Evolutionary conservation across 2,888 invertebrate genomes (phyloP).

Genomic region (Notocelia uddmanniana): DNA sequence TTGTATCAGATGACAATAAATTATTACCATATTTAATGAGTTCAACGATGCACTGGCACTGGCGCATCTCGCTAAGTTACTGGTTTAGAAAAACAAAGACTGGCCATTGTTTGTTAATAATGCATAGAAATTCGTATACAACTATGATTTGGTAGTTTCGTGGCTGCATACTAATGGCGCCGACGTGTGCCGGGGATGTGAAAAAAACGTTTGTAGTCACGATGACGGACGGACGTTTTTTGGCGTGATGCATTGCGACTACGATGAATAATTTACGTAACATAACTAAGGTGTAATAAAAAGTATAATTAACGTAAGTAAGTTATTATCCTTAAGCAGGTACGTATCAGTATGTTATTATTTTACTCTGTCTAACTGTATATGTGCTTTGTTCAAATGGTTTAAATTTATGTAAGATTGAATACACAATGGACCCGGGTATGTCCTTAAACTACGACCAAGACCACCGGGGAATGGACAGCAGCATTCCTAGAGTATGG

Average conservation of each 20-base stretch:
- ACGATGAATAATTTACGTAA: constrained; percentile 23
- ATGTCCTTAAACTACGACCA: too few species aligned
- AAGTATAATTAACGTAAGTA: neutral
- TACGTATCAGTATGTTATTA: neutral
- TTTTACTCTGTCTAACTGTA: neutral
- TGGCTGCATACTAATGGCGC: constrained; percentile 37
- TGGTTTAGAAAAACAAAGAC: constrained; percentile 55
- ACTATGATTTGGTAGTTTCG: constrained; percentile 44
- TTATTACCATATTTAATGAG: constrained; percentile 62
- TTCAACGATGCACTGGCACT: constrained; percentile 44
- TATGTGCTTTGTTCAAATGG: neutral
- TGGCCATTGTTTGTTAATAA: constrained; percentile 60
- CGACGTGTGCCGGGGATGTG: constrained; percentile 23
- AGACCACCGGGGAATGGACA: too few species aligned
- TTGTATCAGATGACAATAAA: constrained; percentile 61
- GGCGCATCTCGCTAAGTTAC: constrained; percentile 53
- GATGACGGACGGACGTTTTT: constrained; percentile 21
- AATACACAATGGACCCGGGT: too few species aligned
- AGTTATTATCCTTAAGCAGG: neutral
- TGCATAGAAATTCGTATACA: constrained; percentile 43
- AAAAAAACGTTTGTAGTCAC: constrained; percentile 26
- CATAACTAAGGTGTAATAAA: neutral
- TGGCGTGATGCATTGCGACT: neutral
- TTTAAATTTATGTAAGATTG: too few species aligned
- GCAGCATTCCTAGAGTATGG: too few species aligned